phyloP scores from a whole-genome alignment of 2,888 invertebrate species.

The Bembecia ichneumoniformis region DNA sequence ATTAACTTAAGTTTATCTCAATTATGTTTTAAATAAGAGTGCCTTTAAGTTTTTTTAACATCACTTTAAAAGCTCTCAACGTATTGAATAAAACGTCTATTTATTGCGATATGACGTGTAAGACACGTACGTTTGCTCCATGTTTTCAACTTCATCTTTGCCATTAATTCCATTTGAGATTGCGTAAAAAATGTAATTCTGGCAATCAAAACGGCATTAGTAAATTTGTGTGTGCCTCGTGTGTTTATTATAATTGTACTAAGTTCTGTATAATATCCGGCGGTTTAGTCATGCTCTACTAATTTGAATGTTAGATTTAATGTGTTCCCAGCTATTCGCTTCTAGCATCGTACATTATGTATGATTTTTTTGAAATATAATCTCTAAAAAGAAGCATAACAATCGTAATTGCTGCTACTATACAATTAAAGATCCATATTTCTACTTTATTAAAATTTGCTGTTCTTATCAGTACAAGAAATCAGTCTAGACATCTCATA shows the following conservation, averaged over 20 bases:
- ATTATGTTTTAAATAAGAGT: conserved; percentile 1
- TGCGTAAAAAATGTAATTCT: conserved; percentile 19
- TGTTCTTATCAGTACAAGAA: neutral
- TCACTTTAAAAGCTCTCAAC: conserved; percentile 21
- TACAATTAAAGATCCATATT: conserved; percentile 8
- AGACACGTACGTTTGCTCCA: conserved; percentile 3
- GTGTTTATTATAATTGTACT: conserved; percentile 23
- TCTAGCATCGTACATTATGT: conserved; percentile 5
- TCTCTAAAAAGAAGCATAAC: too few relatives aligned
- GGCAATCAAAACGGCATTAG: conserved; percentile 66
- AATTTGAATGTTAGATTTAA: conserved; percentile 13
- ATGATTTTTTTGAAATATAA: too few relatives aligned
- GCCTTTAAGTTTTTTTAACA: conserved; percentile 14
- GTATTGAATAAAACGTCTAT: conserved; percentile 33
- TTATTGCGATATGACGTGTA: conserved; percentile 27
- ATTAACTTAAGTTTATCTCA: conserved; percentile 14
- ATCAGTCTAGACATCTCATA: conserved; percentile 7
- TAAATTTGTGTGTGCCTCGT: conserved; percentile 31
- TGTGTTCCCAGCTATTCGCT: conserved; percentile 11
- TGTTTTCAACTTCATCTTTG: neutral
- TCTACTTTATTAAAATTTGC: conserved; percentile 6
- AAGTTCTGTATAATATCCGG: conserved; percentile 30
- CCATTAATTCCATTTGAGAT: conserved; percentile 15
- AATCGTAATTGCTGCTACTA: neutral
- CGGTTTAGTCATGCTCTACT: conserved; percentile 35